These are phyloP conservation scores for Chaetodon auriga DNA, from an alignment of 2,113 vertebrate genomes.

Conservation along the genomic window DNA sequence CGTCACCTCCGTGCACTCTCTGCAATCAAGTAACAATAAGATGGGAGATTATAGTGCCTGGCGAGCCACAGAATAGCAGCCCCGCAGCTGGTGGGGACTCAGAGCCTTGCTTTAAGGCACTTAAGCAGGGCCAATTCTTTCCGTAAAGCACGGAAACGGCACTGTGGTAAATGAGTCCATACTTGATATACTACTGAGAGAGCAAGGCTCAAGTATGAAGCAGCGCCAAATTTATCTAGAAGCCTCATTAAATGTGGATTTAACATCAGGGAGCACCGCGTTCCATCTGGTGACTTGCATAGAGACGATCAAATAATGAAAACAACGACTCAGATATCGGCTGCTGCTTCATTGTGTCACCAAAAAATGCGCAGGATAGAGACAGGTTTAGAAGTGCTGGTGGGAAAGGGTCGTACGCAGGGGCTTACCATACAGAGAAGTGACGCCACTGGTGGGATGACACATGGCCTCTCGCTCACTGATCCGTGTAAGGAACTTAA, in stretches of 20 bases:
- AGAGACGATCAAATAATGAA: neutral
- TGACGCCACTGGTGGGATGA: constrained; percentile 50
- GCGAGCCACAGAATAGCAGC: neutral
- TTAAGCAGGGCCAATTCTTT: neutral
- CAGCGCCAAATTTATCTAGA: neutral
- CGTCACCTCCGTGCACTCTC: constrained; percentile 44
- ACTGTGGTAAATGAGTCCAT: neutral
- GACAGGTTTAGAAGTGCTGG: constrained; percentile 1
- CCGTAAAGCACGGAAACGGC: neutral
- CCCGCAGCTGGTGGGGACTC: neutral
- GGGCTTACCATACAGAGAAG: constrained; percentile 19
- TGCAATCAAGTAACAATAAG: constrained; percentile 29
- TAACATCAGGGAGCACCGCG: constrained; percentile 9
- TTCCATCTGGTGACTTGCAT: neutral
- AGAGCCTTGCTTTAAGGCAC: constrained; percentile 15
- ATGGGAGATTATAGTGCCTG: constrained; percentile 28
- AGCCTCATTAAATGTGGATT: constrained; percentile 38
- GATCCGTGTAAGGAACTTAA: neutral
- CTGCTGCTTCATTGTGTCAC: neutral
- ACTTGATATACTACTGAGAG: neutral
- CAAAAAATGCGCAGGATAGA: no score
- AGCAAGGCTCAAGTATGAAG: neutral
- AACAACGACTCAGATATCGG: neutral
- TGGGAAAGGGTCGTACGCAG: neutral
- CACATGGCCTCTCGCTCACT: constrained; percentile 40